Conservation (phyloP, 2,888 invertebrate species). For the Cetonia aurata region DNA sequence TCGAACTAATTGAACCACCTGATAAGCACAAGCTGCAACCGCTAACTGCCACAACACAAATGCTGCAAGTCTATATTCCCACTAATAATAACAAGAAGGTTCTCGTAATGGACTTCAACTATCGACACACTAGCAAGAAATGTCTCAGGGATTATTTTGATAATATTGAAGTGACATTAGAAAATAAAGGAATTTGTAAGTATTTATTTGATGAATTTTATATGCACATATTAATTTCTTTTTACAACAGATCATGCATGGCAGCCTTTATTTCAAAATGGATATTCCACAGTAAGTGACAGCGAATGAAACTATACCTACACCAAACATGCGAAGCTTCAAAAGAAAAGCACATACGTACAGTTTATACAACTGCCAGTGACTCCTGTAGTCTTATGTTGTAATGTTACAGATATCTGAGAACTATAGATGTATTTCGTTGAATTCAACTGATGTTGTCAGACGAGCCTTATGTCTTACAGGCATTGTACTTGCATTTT, state of each 20-base stretch:
- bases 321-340: not conserved
- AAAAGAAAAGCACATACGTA: constrained; percentile 24
- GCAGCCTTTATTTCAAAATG: constrained; percentile 44
- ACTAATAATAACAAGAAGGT: constrained; percentile 56
- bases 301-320: constrained; percentile 44
- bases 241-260: constrained; percentile 39
- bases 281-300: constrained; percentile 50
- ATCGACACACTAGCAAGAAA: constrained; percentile 55
- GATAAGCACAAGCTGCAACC: constrained; percentile 58
- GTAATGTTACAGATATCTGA: not conserved
- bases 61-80: constrained; percentile 56
- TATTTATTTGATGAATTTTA: not conserved
- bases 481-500: constrained; percentile 32
- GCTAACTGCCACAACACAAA: constrained; percentile 53
- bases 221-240: not conserved
- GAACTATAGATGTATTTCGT: constrained; percentile 12
- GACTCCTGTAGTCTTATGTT: constrained; percentile 5
- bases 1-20: constrained; percentile 62
- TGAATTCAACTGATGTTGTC: not conserved
- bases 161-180: constrained; percentile 60
- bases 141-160: constrained; percentile 63
- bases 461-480: constrained; percentile 14
- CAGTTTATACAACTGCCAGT: constrained; percentile 14
- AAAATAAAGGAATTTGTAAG: constrained; percentile 53
- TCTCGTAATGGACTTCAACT: constrained; percentile 59